Evolutionary conservation across 2,888 invertebrate species (phyloP).

Genomic region (Diaprepes abbreviatus): DNA sequence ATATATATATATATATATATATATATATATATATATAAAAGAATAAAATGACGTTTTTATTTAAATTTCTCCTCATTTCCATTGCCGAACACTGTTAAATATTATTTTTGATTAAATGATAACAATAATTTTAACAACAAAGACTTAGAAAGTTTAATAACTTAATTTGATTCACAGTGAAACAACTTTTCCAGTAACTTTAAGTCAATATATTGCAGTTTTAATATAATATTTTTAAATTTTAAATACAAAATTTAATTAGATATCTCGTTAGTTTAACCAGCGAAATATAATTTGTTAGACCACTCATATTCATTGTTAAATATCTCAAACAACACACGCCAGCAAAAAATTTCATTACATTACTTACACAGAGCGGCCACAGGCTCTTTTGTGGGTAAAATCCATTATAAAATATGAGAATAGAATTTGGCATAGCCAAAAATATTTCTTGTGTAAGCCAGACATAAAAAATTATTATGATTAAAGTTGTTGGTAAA

Average conservation of each 20-base stretch:
- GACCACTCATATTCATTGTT: conserved; percentile 5
- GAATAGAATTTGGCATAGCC: conserved; percentile 5
- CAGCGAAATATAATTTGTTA: background rate
- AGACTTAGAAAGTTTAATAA: too few relatives aligned
- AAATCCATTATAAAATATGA: conserved; percentile 23
- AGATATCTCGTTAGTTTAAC: conserved; percentile 2
- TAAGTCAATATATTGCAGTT: too few relatives aligned
- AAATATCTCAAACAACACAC: conserved; percentile 19
- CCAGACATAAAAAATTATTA: conserved; percentile 43
- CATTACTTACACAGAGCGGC: conserved; percentile 20
- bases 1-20: too few relatives aligned
- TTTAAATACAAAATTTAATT: conserved; percentile 17
- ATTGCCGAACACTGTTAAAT: too few relatives aligned
- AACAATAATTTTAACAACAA: too few relatives aligned
- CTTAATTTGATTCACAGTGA: too few relatives aligned
- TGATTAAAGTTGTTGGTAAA: too few relatives aligned
- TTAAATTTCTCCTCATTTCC: too few relatives aligned
- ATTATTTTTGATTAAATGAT: too few relatives aligned
- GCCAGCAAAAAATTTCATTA: conserved; percentile 20
- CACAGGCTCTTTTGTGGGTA: conserved; percentile 17
- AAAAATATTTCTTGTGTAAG: conserved; percentile 36
- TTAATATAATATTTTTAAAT: background rate
- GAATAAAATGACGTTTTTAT: too few relatives aligned
- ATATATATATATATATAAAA: too few relatives aligned
- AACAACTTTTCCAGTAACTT: too few relatives aligned